phyloP scores from a whole-genome alignment of 92 coral and sea anemone genomes.

The Epizoanthus stellaris region DNA sequence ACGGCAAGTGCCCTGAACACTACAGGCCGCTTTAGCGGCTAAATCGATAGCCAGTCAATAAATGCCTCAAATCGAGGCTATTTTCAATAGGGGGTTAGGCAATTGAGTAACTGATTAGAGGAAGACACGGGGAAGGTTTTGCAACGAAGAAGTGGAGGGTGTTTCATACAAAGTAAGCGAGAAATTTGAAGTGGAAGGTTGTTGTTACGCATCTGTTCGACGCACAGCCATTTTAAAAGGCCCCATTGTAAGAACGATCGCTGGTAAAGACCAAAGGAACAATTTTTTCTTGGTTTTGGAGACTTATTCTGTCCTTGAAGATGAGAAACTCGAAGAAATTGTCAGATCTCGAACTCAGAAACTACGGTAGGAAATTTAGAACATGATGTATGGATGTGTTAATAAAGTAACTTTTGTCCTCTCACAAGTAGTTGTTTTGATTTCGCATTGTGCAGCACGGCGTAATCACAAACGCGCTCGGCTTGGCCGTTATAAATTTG shows the following conservation, averaged over 20 bases:
- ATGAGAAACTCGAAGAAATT: not conserved
- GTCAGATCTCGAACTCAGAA: not conserved
- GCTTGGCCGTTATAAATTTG: no score
- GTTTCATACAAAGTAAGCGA: not conserved
- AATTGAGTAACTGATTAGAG: not conserved
- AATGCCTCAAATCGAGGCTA: not conserved
- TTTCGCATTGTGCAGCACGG: not conserved
- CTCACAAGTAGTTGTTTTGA: not conserved
- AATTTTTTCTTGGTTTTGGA: not conserved
- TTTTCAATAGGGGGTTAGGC: not conserved
- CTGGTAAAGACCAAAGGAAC: not conserved
- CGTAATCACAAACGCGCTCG: not conserved
- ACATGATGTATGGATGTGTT: not conserved
- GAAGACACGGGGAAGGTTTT: conserved; percentile 1
- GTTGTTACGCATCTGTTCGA: not conserved
- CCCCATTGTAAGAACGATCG: not conserved
- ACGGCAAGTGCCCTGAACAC: not conserved
- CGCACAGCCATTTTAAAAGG: not conserved
- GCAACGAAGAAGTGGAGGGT: not conserved
- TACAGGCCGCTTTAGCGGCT: not conserved
- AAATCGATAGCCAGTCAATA: not conserved
- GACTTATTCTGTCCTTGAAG: not conserved
- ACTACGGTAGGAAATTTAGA: not conserved
- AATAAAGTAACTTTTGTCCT: not conserved
- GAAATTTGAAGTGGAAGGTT: not conserved